A percentile compares a stretch with the other conserved stretches of the same genome.
phyloP scores from a whole-genome alignment of 2,797 vertebrate genomes.

The Brotula barbata region DNA sequence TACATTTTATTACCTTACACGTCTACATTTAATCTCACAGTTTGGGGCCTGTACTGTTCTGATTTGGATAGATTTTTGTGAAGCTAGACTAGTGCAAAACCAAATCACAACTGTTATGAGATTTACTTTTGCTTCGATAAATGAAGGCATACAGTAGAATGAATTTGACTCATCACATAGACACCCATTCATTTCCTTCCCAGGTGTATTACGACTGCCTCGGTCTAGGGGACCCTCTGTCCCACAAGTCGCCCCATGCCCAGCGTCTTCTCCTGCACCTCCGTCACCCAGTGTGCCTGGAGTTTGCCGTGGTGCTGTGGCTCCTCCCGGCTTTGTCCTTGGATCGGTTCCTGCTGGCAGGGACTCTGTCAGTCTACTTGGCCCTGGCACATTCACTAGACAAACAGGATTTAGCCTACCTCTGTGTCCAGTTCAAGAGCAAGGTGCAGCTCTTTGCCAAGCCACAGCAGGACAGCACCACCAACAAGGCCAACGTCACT shows the following conservation, averaged over 20 bases:
- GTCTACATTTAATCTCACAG: too few relatives aligned
- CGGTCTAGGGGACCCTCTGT: conserved; percentile 84
- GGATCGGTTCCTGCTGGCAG: conserved; percentile 86
- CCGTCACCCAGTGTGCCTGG: conserved; percentile 88
- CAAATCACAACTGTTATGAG: too few relatives aligned
- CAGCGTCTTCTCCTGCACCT: conserved; percentile 87
- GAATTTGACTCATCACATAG: too few relatives aligned
- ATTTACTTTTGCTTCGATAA: too few relatives aligned
- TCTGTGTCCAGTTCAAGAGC: conserved; percentile 80
- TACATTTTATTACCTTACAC: too few relatives aligned
- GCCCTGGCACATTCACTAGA: conserved; percentile 86
- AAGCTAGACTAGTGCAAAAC: too few relatives aligned
- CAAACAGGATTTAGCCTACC: conserved; percentile 85
- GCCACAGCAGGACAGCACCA: conserved; percentile 38
- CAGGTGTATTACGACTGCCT: conserved; percentile 89
- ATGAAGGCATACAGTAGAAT: too few relatives aligned
- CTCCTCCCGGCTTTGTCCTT: conserved; percentile 84
- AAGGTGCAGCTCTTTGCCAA: conserved; percentile 80
- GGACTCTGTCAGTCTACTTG: conserved; percentile 83
- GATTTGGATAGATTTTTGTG: too few relatives aligned
- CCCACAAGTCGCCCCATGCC: conserved; percentile 79
- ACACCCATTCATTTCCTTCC: neutral
- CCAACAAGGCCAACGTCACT: too few relatives aligned
- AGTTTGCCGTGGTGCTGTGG: conserved; percentile 87
- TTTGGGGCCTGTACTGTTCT: too few relatives aligned